Conservation (phyloP, 2,113 vertebrate genomes). For the Triplophysa siluroides region DNA sequence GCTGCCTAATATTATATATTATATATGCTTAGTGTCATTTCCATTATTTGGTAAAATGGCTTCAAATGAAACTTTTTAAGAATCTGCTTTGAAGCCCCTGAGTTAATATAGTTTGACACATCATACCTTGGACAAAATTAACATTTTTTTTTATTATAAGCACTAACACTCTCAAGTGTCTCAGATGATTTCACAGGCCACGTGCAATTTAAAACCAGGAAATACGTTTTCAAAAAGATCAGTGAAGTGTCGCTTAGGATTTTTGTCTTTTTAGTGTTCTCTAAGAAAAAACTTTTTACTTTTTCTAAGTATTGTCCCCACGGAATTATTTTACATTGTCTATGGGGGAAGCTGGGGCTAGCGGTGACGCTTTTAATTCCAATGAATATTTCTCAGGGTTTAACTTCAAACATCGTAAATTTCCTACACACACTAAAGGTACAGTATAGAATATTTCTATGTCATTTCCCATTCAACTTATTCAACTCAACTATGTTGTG, state of each 20-base stretch:
- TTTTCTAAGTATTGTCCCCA: neutral
- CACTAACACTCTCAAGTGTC: slow-evolving; percentile 8
- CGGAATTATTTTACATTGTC: neutral
- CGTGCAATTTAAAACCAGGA: slow-evolving; percentile 6
- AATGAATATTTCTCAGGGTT: no score
- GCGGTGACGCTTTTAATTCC: no score
- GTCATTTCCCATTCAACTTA: no score
- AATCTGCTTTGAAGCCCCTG: neutral
- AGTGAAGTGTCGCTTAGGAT: neutral
- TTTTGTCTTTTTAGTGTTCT: neutral
- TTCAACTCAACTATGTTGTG: no score
- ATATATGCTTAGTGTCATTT: neutral
- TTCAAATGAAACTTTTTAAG: neutral
- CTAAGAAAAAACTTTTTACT: neutral
- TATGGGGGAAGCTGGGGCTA: no score
- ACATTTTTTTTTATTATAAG: neutral
- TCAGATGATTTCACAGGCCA: slow-evolving; percentile 15
- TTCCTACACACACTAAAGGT: no score
- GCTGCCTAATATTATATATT: neutral
- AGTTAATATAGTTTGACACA: slow-evolving; percentile 15
- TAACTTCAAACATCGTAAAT: no score
- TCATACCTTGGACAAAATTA: neutral
- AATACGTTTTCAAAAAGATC: neutral
- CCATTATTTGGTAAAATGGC: neutral
- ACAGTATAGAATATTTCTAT: no score